These are phyloP conservation scores for Tetranychus piercei DNA, from an alignment of 2,888 invertebrate species.

Conservation along the genomic window DNA sequence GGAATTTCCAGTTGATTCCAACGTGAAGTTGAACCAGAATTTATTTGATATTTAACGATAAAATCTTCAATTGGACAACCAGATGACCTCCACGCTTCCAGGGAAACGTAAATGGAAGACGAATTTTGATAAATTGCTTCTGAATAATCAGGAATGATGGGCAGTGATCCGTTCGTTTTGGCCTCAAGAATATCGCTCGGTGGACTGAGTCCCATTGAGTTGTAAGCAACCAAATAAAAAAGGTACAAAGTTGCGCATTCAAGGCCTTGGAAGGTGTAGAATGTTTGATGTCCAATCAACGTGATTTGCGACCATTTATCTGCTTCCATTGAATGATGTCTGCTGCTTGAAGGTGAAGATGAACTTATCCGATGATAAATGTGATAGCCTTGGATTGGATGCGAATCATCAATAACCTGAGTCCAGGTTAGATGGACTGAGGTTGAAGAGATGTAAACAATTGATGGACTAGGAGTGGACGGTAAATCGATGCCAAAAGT, in stretches of 20 bases:
- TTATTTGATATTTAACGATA: neutral
- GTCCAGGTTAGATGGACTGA: conserved; percentile 26
- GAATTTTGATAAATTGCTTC: neutral
- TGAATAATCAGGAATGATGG: neutral
- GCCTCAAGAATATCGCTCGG: conserved; percentile 31
- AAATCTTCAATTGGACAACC: neutral
- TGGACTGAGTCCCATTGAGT: conserved; percentile 32
- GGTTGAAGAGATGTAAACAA: conserved; percentile 12
- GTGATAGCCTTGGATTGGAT: conserved; percentile 21
- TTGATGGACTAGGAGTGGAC: neutral
- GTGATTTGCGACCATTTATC: conserved; percentile 25
- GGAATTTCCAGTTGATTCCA: neutral
- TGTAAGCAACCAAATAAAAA: conserved; percentile 32
- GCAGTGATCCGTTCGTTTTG: conserved; percentile 33
- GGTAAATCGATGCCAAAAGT: conserved; percentile 15
- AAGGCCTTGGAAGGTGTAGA: conserved; percentile 27
- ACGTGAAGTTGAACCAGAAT: neutral
- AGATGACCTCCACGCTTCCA: neutral
- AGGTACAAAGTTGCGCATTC: conserved; percentile 34
- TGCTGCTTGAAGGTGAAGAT: neutral
- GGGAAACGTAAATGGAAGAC: neutral
- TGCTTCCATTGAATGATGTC: neutral
- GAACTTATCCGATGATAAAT: conserved; percentile 21
- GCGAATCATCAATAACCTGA: conserved; percentile 10
- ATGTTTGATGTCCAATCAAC: conserved; percentile 25